Conservation (phyloP, 2,113 vertebrate genomes). For the Corythaeola cristata region DNA sequence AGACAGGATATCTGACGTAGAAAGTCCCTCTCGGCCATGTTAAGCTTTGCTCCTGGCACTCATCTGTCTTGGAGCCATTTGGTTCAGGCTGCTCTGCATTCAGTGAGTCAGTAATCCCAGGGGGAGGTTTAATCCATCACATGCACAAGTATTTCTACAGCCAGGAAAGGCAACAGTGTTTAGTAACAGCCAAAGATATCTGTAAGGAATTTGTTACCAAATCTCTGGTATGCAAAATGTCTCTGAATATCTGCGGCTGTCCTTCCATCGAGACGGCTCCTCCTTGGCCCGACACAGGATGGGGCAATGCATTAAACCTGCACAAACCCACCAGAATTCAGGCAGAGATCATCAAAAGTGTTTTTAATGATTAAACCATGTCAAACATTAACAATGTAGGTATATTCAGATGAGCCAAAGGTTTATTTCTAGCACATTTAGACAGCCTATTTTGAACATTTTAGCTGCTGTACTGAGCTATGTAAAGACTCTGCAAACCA, state of each 20-base stretch:
- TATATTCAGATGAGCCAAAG: constrained; percentile 74
- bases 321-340: constrained; percentile 36
- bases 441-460: constrained; percentile 68
- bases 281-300: background rate
- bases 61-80: rapidly evolving
- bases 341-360: constrained; percentile 75
- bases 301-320: background rate
- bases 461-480: constrained; percentile 74
- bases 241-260: background rate
- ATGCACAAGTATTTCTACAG: background rate
- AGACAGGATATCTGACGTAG: background rate
- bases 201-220: background rate
- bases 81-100: background rate
- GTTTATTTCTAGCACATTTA: constrained; percentile 75
- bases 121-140: background rate
- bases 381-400: constrained; percentile 73
- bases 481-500: constrained; percentile 76
- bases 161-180: background rate
- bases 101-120: background rate
- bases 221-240: background rate
- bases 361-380: constrained; percentile 84
- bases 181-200: background rate
- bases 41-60: background rate
- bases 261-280: background rate
- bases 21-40: background rate